phyloP scores from a whole-genome alignment of 2,888 invertebrate genomes.

The Phengaris arion region DNA sequence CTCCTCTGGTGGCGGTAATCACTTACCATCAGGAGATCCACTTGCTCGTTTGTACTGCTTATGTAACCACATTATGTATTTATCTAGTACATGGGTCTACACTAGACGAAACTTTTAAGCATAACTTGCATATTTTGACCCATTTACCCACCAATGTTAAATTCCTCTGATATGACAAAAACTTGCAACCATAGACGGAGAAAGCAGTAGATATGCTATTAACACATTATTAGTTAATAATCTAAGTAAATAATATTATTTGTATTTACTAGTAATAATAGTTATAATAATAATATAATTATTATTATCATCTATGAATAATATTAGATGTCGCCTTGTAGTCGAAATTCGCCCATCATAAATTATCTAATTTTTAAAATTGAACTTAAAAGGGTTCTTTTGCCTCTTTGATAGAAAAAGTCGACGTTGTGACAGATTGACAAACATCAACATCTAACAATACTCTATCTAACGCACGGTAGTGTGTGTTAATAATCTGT shows the following conservation, averaged over 20 bases:
- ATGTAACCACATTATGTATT: neutral
- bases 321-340: no score
- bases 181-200: neutral
- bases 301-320: no score
- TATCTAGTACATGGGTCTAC: neutral
- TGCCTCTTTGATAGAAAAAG: neutral
- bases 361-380: neutral
- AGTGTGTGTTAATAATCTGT: no score
- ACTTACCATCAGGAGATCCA: no score
- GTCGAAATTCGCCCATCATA: no score
- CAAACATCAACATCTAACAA: no score
- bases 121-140: slow-evolving; percentile 21
- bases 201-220: neutral
- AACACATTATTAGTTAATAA: neutral
- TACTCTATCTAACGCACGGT: no score
- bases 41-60: neutral
- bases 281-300: no score
- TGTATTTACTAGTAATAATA: no score
- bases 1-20: no score
- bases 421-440: no score
- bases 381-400: neutral
- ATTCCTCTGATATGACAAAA: slow-evolving; percentile 22
- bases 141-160: slow-evolving; percentile 21
- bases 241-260: no score
- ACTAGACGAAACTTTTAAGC: slow-evolving; percentile 7